A percentile compares a stretch with the other conserved stretches of the same genome.
phyloP scores from a whole-genome alignment of 1,140 invertebrate species.

The Pseudomyrmex pallidus region DNA sequence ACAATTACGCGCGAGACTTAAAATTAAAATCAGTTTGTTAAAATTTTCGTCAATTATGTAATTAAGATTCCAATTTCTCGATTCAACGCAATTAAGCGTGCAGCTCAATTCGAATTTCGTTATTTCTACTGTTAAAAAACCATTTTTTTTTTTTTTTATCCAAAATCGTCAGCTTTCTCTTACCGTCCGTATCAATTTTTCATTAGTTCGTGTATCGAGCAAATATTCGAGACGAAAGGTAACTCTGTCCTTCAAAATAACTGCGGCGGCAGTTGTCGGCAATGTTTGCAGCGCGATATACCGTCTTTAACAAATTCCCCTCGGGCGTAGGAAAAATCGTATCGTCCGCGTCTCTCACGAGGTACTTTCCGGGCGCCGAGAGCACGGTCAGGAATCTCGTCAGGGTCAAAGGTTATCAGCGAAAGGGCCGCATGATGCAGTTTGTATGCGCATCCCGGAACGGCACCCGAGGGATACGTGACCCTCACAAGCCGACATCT shows the following conservation, averaged over 20 bases:
- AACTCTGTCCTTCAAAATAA: not conserved
- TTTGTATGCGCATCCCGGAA: constrained; percentile 61
- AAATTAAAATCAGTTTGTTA: not conserved
- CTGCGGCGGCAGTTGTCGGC: constrained; percentile 1
- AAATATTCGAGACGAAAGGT: not conserved
- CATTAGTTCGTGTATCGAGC: not conserved
- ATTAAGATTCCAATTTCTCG: not conserved
- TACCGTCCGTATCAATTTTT: not conserved
- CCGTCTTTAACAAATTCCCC: constrained; percentile 29
- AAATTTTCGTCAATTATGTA: not conserved
- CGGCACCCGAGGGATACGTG: constrained; percentile 56
- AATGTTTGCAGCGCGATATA: not conserved
- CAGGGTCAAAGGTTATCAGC: constrained; percentile 63
- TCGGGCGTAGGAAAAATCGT: constrained; percentile 28
- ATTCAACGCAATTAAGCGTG: not conserved
- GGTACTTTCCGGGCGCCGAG: not conserved
- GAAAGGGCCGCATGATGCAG: constrained; percentile 52
- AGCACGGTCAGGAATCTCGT: constrained; percentile 50
- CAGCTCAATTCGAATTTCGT: not conserved
- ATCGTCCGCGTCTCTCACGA: constrained; percentile 12
- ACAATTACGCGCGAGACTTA: constrained; percentile 4
- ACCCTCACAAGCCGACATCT: constrained; percentile 31
- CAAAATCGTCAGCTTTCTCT: not conserved
- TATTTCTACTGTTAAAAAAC: too few relatives aligned
- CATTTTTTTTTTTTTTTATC: not conserved